These are phyloP conservation scores for Mya arenaria DNA, from an alignment of 1,140 invertebrate genomes.

Conservation along the genomic window DNA sequence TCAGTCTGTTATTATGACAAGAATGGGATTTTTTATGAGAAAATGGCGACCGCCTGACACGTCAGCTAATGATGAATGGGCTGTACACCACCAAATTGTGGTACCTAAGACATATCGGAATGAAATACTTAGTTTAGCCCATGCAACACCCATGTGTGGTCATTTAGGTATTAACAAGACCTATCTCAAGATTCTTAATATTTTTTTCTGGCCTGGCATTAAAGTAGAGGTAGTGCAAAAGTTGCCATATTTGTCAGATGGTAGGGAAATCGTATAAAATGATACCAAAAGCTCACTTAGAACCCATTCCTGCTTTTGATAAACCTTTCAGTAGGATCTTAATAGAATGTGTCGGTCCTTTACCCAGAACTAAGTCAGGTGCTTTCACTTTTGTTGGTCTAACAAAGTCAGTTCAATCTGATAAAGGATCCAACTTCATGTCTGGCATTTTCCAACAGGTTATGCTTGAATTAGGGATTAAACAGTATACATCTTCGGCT, in stretches of 20 bases:
- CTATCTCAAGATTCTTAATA: conserved; percentile 12
- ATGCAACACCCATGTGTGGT: neutral
- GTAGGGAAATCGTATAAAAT: conserved; percentile 18
- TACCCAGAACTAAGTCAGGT: neutral
- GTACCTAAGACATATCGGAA: neutral
- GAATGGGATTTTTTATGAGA: neutral
- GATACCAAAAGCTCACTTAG: neutral
- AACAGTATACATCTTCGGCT: conserved; percentile 19
- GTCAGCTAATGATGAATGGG: neutral
- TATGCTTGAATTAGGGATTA: conserved; percentile 38
- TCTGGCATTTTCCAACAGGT: conserved; percentile 48
- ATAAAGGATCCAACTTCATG: conserved; percentile 57
- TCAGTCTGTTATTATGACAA: neutral
- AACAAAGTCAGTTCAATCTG: conserved; percentile 50
- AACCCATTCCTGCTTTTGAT: neutral
- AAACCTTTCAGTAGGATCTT: conserved; percentile 27
- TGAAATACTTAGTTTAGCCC: conserved; percentile 9
- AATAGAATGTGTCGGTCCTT: conserved; percentile 1
- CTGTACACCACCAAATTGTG: neutral
- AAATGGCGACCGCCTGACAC: conserved; percentile 1
- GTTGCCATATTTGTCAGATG: conserved; percentile 12
- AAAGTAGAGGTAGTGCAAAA: neutral
- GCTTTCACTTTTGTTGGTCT: conserved; percentile 40
- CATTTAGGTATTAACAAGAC: conserved; percentile 21
- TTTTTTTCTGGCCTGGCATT: conserved; percentile 10